Evolutionary conservation across 2,113 vertebrate genomes (phyloP).

Genomic region (Bubo bubo): DNA sequence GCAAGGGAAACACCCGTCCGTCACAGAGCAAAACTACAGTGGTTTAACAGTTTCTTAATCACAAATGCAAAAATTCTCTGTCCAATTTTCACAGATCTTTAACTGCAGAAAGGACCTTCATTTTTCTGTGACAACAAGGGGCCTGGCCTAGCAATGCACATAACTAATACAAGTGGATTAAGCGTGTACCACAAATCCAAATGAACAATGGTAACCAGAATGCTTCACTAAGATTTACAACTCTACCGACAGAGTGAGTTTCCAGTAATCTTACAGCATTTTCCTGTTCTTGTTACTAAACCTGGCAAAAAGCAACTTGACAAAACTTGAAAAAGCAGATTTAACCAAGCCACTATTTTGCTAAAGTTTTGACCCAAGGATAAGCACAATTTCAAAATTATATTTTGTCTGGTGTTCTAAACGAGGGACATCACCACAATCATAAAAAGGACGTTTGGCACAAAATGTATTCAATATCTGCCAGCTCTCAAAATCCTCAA

Average conservation of each 20-base stretch:
- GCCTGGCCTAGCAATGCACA: not conserved
- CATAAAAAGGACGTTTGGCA: not conserved
- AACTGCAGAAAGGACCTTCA: not conserved
- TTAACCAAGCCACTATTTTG: not conserved
- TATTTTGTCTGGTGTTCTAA: not conserved
- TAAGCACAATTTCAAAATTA: not conserved
- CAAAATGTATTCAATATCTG: not conserved
- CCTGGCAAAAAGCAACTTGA: not conserved
- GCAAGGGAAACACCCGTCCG: not conserved
- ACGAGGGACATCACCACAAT: not conserved
- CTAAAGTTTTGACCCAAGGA: not conserved
- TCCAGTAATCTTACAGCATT: not conserved
- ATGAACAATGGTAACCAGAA: not conserved
- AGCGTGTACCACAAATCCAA: not conserved
- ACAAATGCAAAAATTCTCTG: fast-evolving
- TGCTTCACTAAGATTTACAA: not conserved
- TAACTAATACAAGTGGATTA: too few species aligned
- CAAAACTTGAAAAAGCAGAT: not conserved
- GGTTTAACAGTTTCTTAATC: not conserved
- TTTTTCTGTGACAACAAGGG: not conserved
- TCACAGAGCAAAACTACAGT: not conserved
- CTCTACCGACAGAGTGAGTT: not conserved
- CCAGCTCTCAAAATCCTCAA: not conserved
- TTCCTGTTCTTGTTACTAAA: not conserved
- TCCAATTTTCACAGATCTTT: not conserved